Evolutionary conservation across 2,113 vertebrate genomes (phyloP), one percentile per base, ranked within the genome.

Genomic region (Gasterosteus nipponicus): DNA sequence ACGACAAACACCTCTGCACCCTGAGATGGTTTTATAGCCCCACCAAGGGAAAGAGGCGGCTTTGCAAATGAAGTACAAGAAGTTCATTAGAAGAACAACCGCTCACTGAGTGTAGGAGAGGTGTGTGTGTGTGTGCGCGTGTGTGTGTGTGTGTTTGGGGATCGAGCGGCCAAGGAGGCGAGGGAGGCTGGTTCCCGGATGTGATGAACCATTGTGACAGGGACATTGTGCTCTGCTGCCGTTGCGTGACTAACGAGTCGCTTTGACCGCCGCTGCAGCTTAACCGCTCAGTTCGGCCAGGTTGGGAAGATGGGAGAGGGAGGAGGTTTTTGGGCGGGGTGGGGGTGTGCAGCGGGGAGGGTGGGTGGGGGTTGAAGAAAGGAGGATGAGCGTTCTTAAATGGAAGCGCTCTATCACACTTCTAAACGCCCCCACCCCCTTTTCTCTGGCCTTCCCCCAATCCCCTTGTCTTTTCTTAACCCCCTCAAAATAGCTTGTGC

Each of bases 161-260:
- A 66, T 57, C 5, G 29, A 58, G 71, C 16, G 16, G 67, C 68
- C 61, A 16, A 22, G 7, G 35, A 65, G 38, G 59, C 39, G 15
- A 46, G 26, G 44, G 80, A 82, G 65, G 81, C 35, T 76, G 82
- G 83, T 66, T 73, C 61, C 56, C 46, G 49, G 80, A 66, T 64
- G 73, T 31, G 69, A 85, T 85, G 83, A 92, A 68, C 81, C 29
- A 57, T 41, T 82, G 81, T 91, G 92, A 93, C 91, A 92, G 90
- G 41, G 56, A 82, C 77, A 92, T 94, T 94, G 91, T 93, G 73
- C 65, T 59, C 82, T 1, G 42, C 70, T 81, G 75, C 73, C 26
- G 86, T 91, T 86, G 92, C 89, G 89, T 92, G 90, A 90, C 80
- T 93, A 93, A 94, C 75, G 65, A 89, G 79, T 63, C 14, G 73